phyloP scores from a whole-genome alignment of 2,888 invertebrate species.

The Cataglyphis altisquamis region DNA sequence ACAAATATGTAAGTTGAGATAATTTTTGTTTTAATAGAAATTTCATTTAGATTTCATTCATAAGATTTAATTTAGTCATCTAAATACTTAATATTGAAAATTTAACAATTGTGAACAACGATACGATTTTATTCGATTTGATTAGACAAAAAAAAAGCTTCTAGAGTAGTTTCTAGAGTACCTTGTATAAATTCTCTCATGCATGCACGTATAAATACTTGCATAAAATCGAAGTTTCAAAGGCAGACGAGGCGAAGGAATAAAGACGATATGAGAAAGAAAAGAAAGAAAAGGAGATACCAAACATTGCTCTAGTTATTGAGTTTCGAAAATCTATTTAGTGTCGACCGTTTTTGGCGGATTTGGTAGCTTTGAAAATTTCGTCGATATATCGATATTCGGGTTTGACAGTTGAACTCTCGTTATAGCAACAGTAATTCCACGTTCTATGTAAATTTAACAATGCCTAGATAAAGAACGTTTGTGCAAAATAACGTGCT shows the following conservation, averaged over 20 bases:
- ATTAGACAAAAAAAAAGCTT: neutral
- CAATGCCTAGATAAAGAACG: neutral
- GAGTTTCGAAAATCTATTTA: constrained; percentile 71
- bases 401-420: constrained; percentile 1
- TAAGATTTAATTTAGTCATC: neutral
- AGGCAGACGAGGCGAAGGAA: neutral
- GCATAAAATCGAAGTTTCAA: constrained; percentile 59
- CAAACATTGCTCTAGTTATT: constrained; percentile 54
- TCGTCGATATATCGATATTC: constrained; percentile 1
- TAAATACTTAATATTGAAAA: neutral
- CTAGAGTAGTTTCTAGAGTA: constrained; percentile 1
- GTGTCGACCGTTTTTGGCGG: constrained; percentile 34
- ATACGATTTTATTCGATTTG: neutral
- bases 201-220: constrained; percentile 65
- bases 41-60: no score
- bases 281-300: neutral
- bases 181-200: constrained; percentile 36
- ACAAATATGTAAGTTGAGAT: neutral
- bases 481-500: neutral
- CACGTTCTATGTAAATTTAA: constrained; percentile 28
- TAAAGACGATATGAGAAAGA: constrained; percentile 33
- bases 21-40: neutral
- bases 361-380: constrained; percentile 34
- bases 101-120: neutral
- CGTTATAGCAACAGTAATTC: constrained; percentile 21